Evolutionary conservation across 2,797 vertebrate species (phyloP), one percentile per base, ranked within the genome.

Genomic region (Acrossocheilus fasciatus): DNA sequence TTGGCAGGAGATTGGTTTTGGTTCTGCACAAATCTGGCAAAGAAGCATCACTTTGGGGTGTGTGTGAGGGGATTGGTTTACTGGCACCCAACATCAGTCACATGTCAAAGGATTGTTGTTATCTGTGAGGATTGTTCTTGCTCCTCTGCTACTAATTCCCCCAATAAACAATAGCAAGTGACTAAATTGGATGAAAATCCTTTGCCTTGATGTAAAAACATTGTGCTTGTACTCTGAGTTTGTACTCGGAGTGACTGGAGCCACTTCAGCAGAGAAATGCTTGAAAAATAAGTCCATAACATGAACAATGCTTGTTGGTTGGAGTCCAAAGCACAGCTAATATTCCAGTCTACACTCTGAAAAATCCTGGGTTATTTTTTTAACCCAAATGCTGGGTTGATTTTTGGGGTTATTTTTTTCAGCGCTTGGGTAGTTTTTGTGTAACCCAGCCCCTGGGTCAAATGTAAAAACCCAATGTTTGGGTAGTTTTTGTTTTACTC

Each of bases 1-100:
- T 78, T 82, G 64, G 83, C 83, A 86, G 74, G 82, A 82, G 82
- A 86, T 62, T 62, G 80, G 81, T 39, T 86, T 77, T 70, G 50
- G 82, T 85, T 85, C 36, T n/a, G 73, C 68, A 34, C n/a, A 75
- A 87, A 86, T 86, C 81, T 34, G 34, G 54, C 4, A 47, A 41
- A 39, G 20, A 41, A 85, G 57, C 79, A 23, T 36, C 41, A 39
- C 18, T 77, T 66, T 54, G 59, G 78, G 76, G 69, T 75, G 79
- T 23, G 10, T 26, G 54, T 66, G 43, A 59, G 34, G 0, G 36
- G 79, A 66, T 4, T 73, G 70, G 69, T 76, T 76, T 85, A 85
- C 18, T 70, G 64, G 50, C 39, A 59, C 34, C 18, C 11, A 4
- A 74, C 34, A 84, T 84, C 10, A 77, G 50, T 84, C 62, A 84